These are phyloP conservation scores for Troides aeacus DNA, from an alignment of 2,888 invertebrate genomes.

Conservation along the genomic window DNA sequence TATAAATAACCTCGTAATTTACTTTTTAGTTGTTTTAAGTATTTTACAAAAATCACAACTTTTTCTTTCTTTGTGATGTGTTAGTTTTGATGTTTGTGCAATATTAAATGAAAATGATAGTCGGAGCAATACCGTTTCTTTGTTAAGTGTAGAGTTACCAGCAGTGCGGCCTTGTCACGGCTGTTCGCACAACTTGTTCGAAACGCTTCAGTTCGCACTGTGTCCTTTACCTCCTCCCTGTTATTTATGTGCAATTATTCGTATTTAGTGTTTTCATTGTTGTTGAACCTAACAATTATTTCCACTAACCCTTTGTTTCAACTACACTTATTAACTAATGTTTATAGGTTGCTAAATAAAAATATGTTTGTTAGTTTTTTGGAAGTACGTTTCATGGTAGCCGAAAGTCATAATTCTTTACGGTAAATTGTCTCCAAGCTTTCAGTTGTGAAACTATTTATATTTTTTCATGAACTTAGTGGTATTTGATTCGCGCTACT, in stretches of 20 bases:
- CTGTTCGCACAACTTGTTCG: slow-evolving; percentile 59
- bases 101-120: slow-evolving; percentile 2
- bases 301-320: slow-evolving; percentile 17
- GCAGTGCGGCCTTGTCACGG: slow-evolving; percentile 54
- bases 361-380: too few species aligned
- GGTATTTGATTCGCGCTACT: too few species aligned
- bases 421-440: too few species aligned
- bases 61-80: too few species aligned
- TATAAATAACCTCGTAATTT: too few species aligned
- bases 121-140: slow-evolving; percentile 18
- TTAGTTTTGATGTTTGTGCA: neutral
- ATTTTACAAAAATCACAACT: too few species aligned
- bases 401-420: too few species aligned
- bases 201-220: slow-evolving; percentile 70
- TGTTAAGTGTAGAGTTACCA: slow-evolving; percentile 27
- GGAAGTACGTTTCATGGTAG: too few species aligned
- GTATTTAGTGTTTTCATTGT: slow-evolving; percentile 8
- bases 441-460: too few species aligned
- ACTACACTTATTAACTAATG: neutral
- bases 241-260: slow-evolving; percentile 22
- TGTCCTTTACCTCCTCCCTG: slow-evolving; percentile 67
- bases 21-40: too few species aligned
- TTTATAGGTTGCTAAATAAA: neutral
- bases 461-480: too few species aligned
- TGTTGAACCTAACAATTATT: slow-evolving; percentile 6